Evolutionary conservation across 2,113 vertebrate genomes (phyloP).

Genomic region (Centropus bengalensis): DNA sequence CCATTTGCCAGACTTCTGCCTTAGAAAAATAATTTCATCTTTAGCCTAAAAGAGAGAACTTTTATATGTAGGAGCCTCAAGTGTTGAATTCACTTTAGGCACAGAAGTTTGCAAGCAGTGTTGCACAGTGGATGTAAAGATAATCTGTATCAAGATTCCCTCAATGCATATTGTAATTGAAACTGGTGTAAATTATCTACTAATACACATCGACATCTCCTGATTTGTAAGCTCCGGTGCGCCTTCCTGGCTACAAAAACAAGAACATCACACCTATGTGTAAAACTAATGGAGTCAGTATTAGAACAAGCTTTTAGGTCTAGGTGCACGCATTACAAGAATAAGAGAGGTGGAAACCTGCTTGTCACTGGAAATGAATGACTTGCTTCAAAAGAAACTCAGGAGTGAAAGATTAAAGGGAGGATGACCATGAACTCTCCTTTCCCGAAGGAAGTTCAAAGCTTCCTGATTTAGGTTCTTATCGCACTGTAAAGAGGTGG

Average conservation of each 20-base stretch:
- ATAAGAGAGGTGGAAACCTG: conserved; percentile 27
- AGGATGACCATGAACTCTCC: conserved; percentile 56
- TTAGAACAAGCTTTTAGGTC: conserved; percentile 36
- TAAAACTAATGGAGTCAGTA: conserved; percentile 31
- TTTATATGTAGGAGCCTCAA: not conserved
- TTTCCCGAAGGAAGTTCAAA: conserved; percentile 67
- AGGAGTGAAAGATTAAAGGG: conserved; percentile 66
- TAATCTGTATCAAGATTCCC: not conserved
- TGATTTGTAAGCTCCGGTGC: conserved; percentile 10
- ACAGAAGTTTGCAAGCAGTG: not conserved
- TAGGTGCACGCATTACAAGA: conserved; percentile 13
- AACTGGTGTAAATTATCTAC: not conserved
- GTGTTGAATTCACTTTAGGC: not conserved
- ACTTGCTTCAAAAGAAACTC: conserved; percentile 66
- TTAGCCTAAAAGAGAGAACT: not conserved
- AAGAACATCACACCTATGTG: not conserved
- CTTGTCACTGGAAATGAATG: conserved; percentile 41
- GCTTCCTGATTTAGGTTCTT: conserved; percentile 58
- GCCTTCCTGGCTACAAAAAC: not conserved
- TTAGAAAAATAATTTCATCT: not conserved
- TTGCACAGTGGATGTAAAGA: not conserved
- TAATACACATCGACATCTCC: not conserved
- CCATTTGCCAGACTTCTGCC: not conserved
- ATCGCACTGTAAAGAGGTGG: conserved; percentile 51
- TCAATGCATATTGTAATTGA: not conserved